These are phyloP conservation scores for Pterocles gutturalis DNA, from an alignment of 2,113 vertebrate genomes.

Conservation along the genomic window DNA sequence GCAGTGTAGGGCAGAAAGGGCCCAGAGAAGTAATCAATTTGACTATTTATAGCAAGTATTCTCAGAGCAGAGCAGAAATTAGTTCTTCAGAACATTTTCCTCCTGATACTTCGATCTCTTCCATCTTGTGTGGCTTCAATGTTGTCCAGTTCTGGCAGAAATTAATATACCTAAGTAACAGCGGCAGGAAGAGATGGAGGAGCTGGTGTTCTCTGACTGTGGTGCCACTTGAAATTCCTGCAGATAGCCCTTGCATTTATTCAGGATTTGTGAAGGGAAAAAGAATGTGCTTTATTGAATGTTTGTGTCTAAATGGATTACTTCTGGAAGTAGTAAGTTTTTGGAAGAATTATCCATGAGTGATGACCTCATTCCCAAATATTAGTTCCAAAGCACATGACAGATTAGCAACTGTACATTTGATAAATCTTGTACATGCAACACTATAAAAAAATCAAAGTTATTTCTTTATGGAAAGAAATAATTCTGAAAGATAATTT, in stretches of 20 bases:
- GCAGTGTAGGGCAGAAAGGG: background rate
- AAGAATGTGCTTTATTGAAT: background rate
- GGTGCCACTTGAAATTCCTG: background rate
- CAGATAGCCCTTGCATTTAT: background rate
- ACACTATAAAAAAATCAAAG: background rate
- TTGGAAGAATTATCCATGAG: background rate
- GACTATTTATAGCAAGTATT: background rate
- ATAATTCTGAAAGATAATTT: background rate
- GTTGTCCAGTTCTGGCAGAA: background rate
- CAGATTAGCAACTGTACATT: background rate
- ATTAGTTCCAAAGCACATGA: background rate
- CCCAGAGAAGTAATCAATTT: background rate
- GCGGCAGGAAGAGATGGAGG: background rate
- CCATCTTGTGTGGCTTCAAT: background rate
- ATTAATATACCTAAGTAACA: background rate
- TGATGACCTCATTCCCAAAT: fast-evolving
- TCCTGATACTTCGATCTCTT: background rate
- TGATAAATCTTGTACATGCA: background rate
- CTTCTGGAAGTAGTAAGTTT: background rate
- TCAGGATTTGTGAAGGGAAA: background rate
- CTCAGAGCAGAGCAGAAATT: background rate
- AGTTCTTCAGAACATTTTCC: background rate
- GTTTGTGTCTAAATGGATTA: background rate
- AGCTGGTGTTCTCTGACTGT: background rate
- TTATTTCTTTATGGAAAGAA: background rate